phyloP scores from a whole-genome alignment of 2,113 vertebrate species.

The Crotalus helleri region DNA sequence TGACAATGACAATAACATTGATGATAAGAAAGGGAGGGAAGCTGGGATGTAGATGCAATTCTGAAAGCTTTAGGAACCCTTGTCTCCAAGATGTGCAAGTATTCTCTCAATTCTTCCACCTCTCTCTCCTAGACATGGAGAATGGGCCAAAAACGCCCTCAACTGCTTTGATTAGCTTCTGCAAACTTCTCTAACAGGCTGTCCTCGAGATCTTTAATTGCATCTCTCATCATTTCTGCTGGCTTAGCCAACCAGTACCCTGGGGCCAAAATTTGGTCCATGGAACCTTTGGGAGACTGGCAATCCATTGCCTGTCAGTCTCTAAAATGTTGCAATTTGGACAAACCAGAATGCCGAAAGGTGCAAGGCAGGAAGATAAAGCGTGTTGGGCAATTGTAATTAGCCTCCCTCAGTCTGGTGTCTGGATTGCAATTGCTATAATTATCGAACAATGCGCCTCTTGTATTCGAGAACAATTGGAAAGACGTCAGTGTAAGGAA shows the following conservation, averaged over 20 bases:
- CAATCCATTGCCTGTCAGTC: not conserved
- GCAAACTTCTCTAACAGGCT: not conserved
- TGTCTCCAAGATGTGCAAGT: not conserved
- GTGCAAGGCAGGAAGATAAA: not conserved
- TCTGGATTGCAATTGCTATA: not conserved
- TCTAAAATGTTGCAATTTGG: not conserved
- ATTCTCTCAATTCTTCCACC: not conserved
- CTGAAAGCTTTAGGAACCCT: not conserved
- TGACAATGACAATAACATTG: not conserved
- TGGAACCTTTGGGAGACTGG: not conserved
- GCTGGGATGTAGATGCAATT: not conserved
- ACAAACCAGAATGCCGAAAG: not conserved
- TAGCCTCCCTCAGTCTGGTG: not conserved
- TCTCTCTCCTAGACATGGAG: not conserved
- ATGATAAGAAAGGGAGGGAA: not conserved
- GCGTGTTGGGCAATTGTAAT: not conserved
- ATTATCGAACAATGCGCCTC: not conserved
- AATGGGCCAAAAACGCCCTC: not conserved
- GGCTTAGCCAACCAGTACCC: not conserved
- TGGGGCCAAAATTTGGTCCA: not conserved
- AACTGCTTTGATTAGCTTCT: not conserved
- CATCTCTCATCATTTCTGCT: not conserved
- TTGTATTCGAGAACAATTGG: not conserved
- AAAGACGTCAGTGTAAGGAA: not conserved
- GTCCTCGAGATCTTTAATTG: not conserved